Evolutionary conservation across 2,888 invertebrate genomes (phyloP).

Genomic region (Eucera pruinosa): DNA sequence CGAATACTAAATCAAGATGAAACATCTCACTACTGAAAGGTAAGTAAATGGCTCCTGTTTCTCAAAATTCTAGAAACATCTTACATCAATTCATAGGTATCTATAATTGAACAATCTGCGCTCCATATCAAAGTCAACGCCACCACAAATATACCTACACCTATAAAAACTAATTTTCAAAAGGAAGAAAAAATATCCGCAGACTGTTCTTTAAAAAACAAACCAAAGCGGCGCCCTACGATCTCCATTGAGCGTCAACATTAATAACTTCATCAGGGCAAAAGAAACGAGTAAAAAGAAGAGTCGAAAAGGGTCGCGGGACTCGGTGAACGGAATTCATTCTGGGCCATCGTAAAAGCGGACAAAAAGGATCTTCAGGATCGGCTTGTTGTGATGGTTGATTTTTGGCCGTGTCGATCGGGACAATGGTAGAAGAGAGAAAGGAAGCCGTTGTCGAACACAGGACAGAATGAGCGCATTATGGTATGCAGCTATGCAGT

Average conservation of each 20-base stretch:
- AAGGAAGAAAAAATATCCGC: no score
- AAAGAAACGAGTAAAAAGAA: conserved; percentile 11
- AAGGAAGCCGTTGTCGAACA: conserved; percentile 19
- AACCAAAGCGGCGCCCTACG: neutral
- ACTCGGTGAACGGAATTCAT: conserved; percentile 32
- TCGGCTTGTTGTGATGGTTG: conserved; percentile 26
- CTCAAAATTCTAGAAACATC: no score
- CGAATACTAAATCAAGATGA: neutral
- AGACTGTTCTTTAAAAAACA: neutral
- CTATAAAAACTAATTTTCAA: no score
- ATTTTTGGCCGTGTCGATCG: conserved; percentile 32
- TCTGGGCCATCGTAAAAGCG: conserved; percentile 37
- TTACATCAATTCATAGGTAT: no score
- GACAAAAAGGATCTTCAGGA: conserved; percentile 20
- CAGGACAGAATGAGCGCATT: conserved; percentile 54
- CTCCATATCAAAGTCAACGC: no score
- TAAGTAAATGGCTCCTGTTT: no score
- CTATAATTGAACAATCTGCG: no score
- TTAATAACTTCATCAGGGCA: conserved; percentile 38
- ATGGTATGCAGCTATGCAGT: conserved; percentile 82
- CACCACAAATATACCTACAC: no score
- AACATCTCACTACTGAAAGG: no score
- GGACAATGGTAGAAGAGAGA: conserved; percentile 46
- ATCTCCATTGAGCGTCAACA: neutral
- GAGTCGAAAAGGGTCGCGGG: neutral